Evolutionary conservation across 1,140 invertebrate species (phyloP).

Genomic region (Drosophila auraria): DNA sequence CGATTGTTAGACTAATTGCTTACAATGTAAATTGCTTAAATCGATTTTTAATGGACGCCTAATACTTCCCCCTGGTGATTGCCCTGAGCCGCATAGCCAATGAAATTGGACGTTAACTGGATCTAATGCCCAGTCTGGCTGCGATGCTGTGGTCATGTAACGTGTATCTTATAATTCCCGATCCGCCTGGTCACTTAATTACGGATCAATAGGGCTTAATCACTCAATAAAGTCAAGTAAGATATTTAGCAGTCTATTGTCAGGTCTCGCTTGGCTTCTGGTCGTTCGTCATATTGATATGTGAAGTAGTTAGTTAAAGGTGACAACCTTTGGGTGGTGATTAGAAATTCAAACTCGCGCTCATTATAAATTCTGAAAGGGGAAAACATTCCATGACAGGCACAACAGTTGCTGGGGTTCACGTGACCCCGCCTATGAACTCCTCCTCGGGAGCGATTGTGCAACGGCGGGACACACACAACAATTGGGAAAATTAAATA

Average conservation of each 20-base stretch:
- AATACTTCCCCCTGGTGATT: slow-evolving; percentile 19
- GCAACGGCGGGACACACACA: slow-evolving; percentile 29
- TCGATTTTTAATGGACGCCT: slow-evolving; percentile 41
- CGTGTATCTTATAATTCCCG: slow-evolving; percentile 8
- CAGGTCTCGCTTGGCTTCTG: neutral
- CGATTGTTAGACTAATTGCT: slow-evolving; percentile 52
- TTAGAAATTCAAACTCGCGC: slow-evolving; percentile 26
- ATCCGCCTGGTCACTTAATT: slow-evolving; percentile 15
- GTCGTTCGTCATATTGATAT: slow-evolving; percentile 12
- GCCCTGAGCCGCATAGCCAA: slow-evolving; percentile 24
- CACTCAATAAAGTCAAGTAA: slow-evolving; percentile 51
- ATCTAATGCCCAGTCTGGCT: slow-evolving; percentile 6
- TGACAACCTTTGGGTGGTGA: slow-evolving; percentile 20
- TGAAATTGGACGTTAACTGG: slow-evolving; percentile 32
- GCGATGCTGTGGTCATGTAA: slow-evolving; percentile 6
- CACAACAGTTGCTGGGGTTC: slow-evolving; percentile 58
- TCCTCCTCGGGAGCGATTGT: slow-evolving; percentile 28
- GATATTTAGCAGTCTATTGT: slow-evolving; percentile 9
- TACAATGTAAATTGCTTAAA: slow-evolving; percentile 38
- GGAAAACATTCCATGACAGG: slow-evolving; percentile 31
- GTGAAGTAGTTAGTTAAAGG: slow-evolving; percentile 1
- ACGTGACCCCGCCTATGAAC: slow-evolving; percentile 22
- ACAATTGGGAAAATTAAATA: slow-evolving; percentile 56
- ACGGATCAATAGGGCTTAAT: slow-evolving; percentile 52
- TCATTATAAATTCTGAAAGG: slow-evolving; percentile 40